Evolutionary conservation across 2,888 invertebrate species (phyloP).

Genomic region (Exephanes ischioxanthus): DNA sequence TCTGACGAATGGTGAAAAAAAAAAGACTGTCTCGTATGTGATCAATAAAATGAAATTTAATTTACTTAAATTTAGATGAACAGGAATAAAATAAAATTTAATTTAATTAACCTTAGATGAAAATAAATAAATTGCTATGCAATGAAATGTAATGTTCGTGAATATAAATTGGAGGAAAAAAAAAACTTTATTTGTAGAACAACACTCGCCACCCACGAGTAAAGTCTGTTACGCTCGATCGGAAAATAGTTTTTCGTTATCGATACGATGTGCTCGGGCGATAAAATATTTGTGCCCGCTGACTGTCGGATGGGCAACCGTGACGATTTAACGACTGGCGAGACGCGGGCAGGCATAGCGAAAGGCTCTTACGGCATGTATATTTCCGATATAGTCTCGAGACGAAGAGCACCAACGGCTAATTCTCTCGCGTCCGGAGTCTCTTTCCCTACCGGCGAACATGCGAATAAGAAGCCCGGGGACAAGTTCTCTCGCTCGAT

Average conservation of each 20-base stretch:
- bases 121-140: conserved; percentile 31
- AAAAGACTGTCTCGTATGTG: not conserved
- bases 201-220: conserved; percentile 76
- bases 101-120: not conserved
- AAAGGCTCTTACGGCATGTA: conserved; percentile 34
- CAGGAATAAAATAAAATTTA: not conserved
- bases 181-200: no score
- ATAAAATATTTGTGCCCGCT: conserved; percentile 25
- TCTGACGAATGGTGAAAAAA: not conserved
- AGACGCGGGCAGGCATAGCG: conserved; percentile 53
- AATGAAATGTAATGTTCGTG: conserved; percentile 3
- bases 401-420: conserved; percentile 25
- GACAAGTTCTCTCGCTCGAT: conserved; percentile 51
- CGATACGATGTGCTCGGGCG: conserved; percentile 30
- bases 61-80: not conserved
- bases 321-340: conserved; percentile 66
- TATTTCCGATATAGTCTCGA: conserved; percentile 60
- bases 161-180: no score
- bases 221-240: conserved; percentile 69
- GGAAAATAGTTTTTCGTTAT: conserved; percentile 24
- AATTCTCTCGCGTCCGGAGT: conserved; percentile 52
- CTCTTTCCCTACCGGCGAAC: conserved; percentile 18
- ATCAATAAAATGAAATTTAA: not conserved
- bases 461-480: conserved; percentile 44
- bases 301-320: conserved; percentile 36